A percentile compares a stretch with the other conserved stretches of the same genome.
phyloP scores from a whole-genome alignment of 2,888 invertebrate species.

The Linnaemya tessellans region DNA sequence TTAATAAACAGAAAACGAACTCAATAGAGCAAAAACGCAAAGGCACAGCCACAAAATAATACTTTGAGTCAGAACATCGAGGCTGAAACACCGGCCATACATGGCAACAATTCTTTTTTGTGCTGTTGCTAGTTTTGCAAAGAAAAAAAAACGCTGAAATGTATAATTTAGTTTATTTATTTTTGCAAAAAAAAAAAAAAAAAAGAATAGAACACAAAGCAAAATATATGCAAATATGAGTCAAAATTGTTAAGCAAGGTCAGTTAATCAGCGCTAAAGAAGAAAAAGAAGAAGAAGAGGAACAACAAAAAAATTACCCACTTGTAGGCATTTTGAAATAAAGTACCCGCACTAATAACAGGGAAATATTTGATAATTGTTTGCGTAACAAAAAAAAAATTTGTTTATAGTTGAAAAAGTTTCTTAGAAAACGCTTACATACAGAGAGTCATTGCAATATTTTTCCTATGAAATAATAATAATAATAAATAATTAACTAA shows the following conservation, averaged over 20 bases:
- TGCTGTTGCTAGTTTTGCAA: slow-evolving; percentile 34
- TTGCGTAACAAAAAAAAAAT: background rate
- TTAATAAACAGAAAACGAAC: slow-evolving; percentile 24
- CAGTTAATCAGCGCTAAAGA: slow-evolving; percentile 70
- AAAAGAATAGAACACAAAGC: slow-evolving; percentile 16
- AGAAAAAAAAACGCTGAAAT: slow-evolving; percentile 37
- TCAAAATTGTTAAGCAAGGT: slow-evolving; percentile 76
- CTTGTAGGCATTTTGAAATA: slow-evolving; percentile 1
- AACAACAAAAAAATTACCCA: slow-evolving; percentile 11
- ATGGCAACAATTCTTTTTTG: slow-evolving; percentile 56
- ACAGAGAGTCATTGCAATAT: background rate
- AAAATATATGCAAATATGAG: slow-evolving; percentile 51
- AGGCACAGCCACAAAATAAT: background rate
- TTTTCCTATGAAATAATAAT: slow-evolving; percentile 6
- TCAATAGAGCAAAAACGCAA: slow-evolving; percentile 27
- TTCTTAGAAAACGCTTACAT: slow-evolving; percentile 9
- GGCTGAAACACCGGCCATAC: slow-evolving; percentile 57
- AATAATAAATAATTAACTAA: slow-evolving; percentile 7
- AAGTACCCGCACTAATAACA: background rate
- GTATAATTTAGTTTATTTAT: slow-evolving; percentile 50
- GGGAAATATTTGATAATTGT: slow-evolving; percentile 27
- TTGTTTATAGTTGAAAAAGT: background rate
- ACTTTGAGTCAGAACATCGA: slow-evolving; percentile 35
- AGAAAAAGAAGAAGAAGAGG: no score
- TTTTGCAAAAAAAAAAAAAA: slow-evolving; percentile 26